A percentile compares a stretch with the other conserved stretches of the same genome.
phyloP scores from a whole-genome alignment of 2,113 vertebrate genomes.

The Parus major region DNA sequence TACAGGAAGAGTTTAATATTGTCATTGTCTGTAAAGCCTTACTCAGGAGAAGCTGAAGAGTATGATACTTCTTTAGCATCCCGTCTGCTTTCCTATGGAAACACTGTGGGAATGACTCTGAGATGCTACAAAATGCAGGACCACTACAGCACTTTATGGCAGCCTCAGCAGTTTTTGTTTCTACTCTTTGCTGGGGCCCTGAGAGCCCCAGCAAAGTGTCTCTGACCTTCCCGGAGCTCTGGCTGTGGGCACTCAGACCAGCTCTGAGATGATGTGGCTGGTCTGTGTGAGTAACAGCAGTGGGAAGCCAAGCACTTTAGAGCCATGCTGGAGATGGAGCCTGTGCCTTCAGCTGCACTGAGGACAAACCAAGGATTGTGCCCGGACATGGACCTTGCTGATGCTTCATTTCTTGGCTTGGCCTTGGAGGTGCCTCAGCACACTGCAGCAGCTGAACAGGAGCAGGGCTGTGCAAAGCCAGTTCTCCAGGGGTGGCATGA shows the following conservation, averaged over 20 bases:
- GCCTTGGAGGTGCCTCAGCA: not conserved
- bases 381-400: fast-evolving
- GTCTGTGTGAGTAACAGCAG: not conserved
- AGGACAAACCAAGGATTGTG: not conserved
- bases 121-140: not conserved
- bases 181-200: not conserved
- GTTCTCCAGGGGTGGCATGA: fast-evolving
- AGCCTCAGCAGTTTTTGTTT: not conserved
- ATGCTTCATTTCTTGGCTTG: not conserved
- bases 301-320: fast-evolving
- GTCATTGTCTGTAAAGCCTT: not conserved
- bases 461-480: not conserved
- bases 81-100: not conserved
- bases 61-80: not conserved
- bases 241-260: not conserved
- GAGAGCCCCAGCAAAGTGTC: not conserved
- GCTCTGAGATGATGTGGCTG: fast-evolving
- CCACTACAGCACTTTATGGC: not conserved
- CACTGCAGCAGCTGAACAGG: not conserved
- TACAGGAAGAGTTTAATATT: not conserved
- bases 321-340: fast-evolving
- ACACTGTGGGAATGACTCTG: fast-evolving
- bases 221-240: not conserved
- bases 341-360: not conserved
- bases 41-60: not conserved